Evolutionary conservation across 1,140 invertebrate genomes (phyloP).

Genomic region (Zophobas morio): DNA sequence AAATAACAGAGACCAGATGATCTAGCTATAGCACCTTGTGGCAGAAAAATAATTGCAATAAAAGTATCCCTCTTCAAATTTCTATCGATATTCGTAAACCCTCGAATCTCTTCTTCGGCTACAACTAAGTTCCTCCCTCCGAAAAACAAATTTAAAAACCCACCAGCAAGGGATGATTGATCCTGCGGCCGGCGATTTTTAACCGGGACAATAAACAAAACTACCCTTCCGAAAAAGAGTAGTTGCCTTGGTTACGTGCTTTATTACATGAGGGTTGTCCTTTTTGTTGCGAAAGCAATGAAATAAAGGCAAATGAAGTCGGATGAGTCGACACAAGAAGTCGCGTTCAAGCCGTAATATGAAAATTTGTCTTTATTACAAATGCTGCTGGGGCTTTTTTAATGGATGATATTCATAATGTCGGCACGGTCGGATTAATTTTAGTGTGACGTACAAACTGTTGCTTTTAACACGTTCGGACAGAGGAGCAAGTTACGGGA

Average conservation of each 20-base stretch:
- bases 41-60: too few relatives aligned
- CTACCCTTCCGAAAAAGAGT: constrained; percentile 3
- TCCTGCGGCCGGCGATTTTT: constrained; percentile 5
- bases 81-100: too few relatives aligned
- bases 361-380: constrained; percentile 12
- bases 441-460: background rate
- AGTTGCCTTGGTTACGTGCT: constrained; percentile 31
- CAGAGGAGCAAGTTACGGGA: background rate
- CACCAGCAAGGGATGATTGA: constrained; percentile 5
- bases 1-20: too few relatives aligned
- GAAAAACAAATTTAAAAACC: too few relatives aligned
- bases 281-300: constrained; percentile 11
- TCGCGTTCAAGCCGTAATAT: background rate
- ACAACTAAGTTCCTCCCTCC: too few relatives aligned
- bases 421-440: background rate
- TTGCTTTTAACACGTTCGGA: constrained; percentile 1
- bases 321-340: constrained; percentile 4
- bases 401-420: constrained; percentile 7
- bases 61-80: too few relatives aligned
- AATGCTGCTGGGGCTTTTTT: background rate
- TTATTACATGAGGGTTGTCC: constrained; percentile 27
- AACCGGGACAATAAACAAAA: constrained; percentile 39
- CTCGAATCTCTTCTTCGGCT: too few relatives aligned
- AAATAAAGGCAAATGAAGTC: constrained; percentile 28
- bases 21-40: too few relatives aligned